Conservation (phyloP, 2,797 vertebrate genomes). For the Lycodopsis pacificus region DNA sequence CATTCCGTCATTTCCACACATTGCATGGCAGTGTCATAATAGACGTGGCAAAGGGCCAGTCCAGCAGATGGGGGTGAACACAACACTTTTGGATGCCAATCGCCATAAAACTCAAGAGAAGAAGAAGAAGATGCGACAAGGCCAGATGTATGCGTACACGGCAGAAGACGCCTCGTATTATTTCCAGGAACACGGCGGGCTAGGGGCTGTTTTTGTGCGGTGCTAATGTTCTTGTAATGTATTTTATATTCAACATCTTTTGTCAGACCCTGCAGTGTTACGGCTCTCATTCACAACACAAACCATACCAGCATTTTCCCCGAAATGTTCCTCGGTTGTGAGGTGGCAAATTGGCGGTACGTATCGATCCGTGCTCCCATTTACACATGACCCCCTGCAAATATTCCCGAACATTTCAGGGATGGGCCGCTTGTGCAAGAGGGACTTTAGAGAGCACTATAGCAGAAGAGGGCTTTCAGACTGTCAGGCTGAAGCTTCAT, state of each 20-base stretch:
- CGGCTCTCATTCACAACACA: background rate
- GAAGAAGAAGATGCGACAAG: background rate
- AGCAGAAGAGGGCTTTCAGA: constrained; percentile 2
- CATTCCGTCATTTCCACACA: background rate
- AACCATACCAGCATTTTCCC: background rate
- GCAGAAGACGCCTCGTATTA: background rate
- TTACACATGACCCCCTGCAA: constrained; percentile 3
- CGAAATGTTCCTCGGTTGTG: background rate
- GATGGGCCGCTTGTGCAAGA: background rate
- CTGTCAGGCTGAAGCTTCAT: constrained; percentile 9
- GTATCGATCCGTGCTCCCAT: background rate
- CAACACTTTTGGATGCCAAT: background rate
- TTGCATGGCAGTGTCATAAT: background rate
- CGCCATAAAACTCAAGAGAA: background rate
- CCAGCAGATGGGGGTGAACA: background rate
- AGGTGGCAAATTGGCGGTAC: background rate
- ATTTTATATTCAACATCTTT: background rate
- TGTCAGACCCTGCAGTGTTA: background rate
- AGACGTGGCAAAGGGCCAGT: background rate
- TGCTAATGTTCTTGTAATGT: background rate
- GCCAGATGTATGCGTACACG: background rate
- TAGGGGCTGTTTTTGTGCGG: background rate
- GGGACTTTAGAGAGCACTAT: background rate
- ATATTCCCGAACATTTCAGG: background rate
- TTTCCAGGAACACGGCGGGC: background rate